Conservation (phyloP, 2,113 vertebrate species). For the Cranoglanis bouderius region DNA sequence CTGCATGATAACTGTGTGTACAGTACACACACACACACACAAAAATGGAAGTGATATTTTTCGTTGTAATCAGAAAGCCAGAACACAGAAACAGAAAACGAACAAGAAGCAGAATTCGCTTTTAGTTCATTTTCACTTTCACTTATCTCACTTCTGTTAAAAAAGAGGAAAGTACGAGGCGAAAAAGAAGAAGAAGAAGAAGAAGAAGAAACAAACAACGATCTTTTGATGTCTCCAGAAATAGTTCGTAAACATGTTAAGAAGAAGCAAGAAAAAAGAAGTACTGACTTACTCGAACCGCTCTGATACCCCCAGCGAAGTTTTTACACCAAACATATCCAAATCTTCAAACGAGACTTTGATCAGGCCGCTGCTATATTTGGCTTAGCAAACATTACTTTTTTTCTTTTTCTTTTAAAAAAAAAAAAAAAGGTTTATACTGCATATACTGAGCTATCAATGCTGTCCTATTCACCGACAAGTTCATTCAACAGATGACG, state of each 20-base stretch:
- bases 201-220: background rate
- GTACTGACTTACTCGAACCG: background rate
- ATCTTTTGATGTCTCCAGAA: background rate
- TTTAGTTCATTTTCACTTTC: slow-evolving; percentile 28
- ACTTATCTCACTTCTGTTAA: slow-evolving; percentile 29
- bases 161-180: background rate
- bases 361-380: background rate
- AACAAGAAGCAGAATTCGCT: background rate
- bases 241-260: background rate
- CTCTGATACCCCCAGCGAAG: background rate
- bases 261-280: background rate
- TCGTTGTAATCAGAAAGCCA: background rate
- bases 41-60: slow-evolving; percentile 5
- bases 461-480: slow-evolving; percentile 9
- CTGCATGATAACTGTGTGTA: background rate
- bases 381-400: background rate
- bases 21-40: background rate
- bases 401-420: background rate
- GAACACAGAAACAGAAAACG: background rate
- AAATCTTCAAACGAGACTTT: background rate
- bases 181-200: background rate
- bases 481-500: slow-evolving; percentile 42
- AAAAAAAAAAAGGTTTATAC: background rate
- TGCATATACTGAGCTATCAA: background rate
- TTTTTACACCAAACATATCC: background rate